phyloP scores from a whole-genome alignment of 92 coral and sea anemone genomes.

The Blastomussa wellsi region DNA sequence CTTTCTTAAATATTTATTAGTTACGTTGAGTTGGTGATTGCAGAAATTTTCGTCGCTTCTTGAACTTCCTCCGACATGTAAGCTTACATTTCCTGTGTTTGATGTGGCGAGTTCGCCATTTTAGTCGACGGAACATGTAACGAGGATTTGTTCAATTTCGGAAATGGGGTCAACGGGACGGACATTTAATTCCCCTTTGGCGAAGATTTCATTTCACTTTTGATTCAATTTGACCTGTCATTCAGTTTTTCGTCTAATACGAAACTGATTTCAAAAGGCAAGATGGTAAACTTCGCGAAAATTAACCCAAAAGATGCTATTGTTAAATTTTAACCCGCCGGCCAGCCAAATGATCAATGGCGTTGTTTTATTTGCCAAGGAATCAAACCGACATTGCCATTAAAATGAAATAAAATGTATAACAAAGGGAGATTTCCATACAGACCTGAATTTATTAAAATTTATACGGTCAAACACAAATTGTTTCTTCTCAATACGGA shows the following conservation, averaged over 20 bases:
- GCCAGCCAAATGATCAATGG: not conserved
- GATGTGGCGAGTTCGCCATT: conserved; percentile 4
- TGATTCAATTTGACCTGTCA: not conserved
- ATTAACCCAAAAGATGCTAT: not conserved
- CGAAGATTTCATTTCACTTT: conserved; percentile 5
- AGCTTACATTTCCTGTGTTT: conserved; percentile 21
- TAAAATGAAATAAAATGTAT: not conserved
- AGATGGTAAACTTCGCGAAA: not conserved
- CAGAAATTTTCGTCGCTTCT: not conserved
- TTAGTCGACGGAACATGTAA: not conserved
- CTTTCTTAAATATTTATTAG: conserved; percentile 21
- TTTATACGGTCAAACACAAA: no score
- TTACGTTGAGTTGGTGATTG: not conserved
- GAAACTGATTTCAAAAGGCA: not conserved
- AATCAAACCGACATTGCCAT: not conserved
- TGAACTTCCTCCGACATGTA: not conserved
- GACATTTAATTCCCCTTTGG: conserved; percentile 11
- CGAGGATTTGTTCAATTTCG: conserved; percentile 25
- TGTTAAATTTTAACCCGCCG: not conserved
- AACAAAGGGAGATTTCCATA: not conserved
- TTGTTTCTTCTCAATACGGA: no score
- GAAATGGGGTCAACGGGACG: conserved; percentile 21
- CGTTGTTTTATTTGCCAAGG: not conserved
- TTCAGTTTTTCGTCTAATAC: not conserved
- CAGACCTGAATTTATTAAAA: no score